phyloP scores from a whole-genome alignment of 2,797 vertebrate species.

The Telmatherina bonti region DNA sequence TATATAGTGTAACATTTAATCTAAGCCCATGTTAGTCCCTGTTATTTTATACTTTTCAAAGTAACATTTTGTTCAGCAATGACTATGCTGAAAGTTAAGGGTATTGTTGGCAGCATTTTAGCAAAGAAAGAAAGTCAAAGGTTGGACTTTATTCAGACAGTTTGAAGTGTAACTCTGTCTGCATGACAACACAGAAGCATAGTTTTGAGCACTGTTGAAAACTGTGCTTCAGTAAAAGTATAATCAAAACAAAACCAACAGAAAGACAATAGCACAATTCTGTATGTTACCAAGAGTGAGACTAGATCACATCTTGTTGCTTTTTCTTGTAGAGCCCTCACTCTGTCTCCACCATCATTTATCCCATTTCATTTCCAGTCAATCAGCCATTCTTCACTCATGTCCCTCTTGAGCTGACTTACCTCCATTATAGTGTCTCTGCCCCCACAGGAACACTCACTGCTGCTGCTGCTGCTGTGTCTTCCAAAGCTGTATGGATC shows the following conservation, averaged over 20 bases:
- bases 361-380: constrained; percentile 48
- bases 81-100: constrained; percentile 32
- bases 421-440: constrained; percentile 68
- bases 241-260: constrained; percentile 7
- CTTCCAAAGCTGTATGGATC: constrained; percentile 49
- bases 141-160: constrained; percentile 26
- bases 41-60: constrained; percentile 50
- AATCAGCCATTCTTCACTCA: constrained; percentile 38
- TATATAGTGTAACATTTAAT: constrained; percentile 41
- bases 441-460: constrained; percentile 43
- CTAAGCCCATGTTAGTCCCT: constrained; percentile 29
- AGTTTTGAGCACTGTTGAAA: constrained; percentile 17
- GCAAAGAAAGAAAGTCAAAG: constrained; percentile 26
- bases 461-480: constrained; percentile 35
- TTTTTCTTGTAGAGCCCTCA: constrained; percentile 8
- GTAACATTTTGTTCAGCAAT: constrained; percentile 48
- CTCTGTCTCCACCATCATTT: constrained; percentile 31
- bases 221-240: constrained; percentile 38
- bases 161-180: neutral
- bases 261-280: constrained; percentile 3
- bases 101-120: constrained; percentile 13
- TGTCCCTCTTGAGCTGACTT: constrained; percentile 58
- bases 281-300: constrained; percentile 7
- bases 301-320: neutral
- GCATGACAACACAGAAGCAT: too few species aligned